These are phyloP conservation scores for Nematopogon swammerdamellus DNA, from an alignment of 2,888 invertebrate genomes.

Conservation along the genomic window DNA sequence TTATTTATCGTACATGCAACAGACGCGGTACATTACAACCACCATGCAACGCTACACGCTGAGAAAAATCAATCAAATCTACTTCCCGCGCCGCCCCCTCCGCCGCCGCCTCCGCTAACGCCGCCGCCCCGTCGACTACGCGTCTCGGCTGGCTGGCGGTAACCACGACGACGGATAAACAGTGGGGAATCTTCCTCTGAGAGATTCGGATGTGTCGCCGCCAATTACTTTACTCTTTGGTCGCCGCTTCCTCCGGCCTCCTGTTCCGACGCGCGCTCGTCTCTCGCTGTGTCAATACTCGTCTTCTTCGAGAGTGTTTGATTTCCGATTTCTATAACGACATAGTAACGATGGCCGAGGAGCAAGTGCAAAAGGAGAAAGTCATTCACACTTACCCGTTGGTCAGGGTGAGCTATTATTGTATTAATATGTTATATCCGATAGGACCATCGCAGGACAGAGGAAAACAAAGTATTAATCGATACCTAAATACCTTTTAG, in stretches of 20 bases:
- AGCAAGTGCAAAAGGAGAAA: constrained; percentile 43
- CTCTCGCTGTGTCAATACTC: constrained; percentile 9
- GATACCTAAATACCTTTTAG: background rate
- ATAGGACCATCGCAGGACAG: background rate
- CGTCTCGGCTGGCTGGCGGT: constrained; percentile 34
- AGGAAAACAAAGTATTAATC: background rate
- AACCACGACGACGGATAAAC: constrained; percentile 51
- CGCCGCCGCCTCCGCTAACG: no score
- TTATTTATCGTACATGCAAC: no score
- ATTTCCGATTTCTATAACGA: constrained; percentile 9
- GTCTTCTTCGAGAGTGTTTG: constrained; percentile 12
- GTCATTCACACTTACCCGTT: constrained; percentile 79
- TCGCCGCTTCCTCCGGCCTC: constrained; percentile 1
- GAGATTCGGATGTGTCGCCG: background rate
- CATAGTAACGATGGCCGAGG: constrained; percentile 36
- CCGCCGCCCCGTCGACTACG: no score
- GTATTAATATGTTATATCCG: constrained; percentile 7
- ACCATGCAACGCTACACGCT: background rate
- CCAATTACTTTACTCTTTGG: no score
- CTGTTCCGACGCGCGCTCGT: constrained; percentile 18
- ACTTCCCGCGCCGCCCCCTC: constrained; percentile 34
- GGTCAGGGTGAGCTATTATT: constrained; percentile 76
- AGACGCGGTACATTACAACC: no score
- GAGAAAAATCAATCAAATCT: constrained; percentile 50
- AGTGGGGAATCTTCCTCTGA: constrained; percentile 20